These are phyloP conservation scores for Hypotaenidia philippensis DNA, from an alignment of 2,797 vertebrate genomes.

Conservation along the genomic window DNA sequence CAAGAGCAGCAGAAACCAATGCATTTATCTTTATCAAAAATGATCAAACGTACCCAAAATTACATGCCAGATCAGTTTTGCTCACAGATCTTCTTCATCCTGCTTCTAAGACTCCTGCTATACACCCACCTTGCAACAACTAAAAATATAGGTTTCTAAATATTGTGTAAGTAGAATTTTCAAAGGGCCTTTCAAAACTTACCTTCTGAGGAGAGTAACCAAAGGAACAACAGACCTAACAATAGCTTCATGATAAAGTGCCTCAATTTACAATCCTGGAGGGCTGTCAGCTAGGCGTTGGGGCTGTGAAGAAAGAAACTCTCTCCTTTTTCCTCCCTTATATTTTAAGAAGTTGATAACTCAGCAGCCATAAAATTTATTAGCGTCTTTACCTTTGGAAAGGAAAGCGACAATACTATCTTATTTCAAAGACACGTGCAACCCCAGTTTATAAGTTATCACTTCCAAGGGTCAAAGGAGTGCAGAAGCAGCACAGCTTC, in stretches of 20 bases:
- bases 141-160: conserved; percentile 4
- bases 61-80: neutral
- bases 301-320: neutral
- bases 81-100: conserved; percentile 6
- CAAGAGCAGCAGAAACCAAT: neutral
- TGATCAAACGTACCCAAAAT: neutral
- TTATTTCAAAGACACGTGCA: neutral
- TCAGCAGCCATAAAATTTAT: conserved; percentile 47
- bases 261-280: neutral
- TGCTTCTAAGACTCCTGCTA: neutral
- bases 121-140: neutral
- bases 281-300: neutral
- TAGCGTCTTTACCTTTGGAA: conserved; percentile 55
- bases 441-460: neutral
- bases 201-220: conserved; percentile 64
- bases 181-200: conserved; percentile 31
- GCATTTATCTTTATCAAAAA: neutral
- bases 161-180: neutral
- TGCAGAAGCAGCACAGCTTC: neutral
- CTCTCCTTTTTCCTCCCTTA: neutral
- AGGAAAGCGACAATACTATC: neutral
- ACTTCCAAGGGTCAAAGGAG: conserved; percentile 22
- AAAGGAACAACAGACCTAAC: conserved; percentile 12
- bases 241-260: conserved; percentile 47
- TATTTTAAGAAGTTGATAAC: conserved; percentile 7